phyloP scores from a whole-genome alignment of 2,888 invertebrate genomes.

The Drosophila formosana region DNA sequence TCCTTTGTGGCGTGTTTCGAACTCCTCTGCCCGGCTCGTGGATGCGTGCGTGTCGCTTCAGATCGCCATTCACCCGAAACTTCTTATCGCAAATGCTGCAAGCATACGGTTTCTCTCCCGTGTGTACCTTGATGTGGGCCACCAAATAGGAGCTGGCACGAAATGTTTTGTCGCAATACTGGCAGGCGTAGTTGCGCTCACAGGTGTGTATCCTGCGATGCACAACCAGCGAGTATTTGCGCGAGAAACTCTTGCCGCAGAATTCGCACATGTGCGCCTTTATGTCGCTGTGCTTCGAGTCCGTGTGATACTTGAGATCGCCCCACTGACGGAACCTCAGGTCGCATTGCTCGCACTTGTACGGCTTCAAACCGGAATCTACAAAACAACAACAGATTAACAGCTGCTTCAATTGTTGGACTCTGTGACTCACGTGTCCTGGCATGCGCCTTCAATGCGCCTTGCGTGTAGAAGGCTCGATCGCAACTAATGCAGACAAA shows the following conservation, averaged over 20 bases:
- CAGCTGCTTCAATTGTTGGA: too few relatives aligned
- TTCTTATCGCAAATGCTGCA: constrained; percentile 92
- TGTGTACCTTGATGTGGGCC: constrained; percentile 93
- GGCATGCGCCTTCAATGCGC: constrained; percentile 93
- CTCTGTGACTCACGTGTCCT: constrained; percentile 86
- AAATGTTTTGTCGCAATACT: constrained; percentile 93
- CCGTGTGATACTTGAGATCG: constrained; percentile 94
- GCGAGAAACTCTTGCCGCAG: constrained; percentile 94
- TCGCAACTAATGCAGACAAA: constrained; percentile 92
- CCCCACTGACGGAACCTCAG: constrained; percentile 94
- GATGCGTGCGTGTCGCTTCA: constrained; percentile 91
- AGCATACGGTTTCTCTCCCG: constrained; percentile 92
- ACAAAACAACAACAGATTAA: not conserved
- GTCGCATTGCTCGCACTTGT: constrained; percentile 91
- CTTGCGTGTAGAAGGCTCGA: constrained; percentile 93
- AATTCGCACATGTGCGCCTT: constrained; percentile 95
- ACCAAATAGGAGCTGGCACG: constrained; percentile 94
- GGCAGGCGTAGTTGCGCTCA: constrained; percentile 94
- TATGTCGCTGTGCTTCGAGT: constrained; percentile 92
- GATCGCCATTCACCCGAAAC: constrained; percentile 93
- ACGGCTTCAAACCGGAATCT: constrained; percentile 93
- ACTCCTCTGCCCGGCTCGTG: constrained; percentile 86
- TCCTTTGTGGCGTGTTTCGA: constrained; percentile 67
- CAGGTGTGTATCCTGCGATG: constrained; percentile 95
- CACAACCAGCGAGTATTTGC: constrained; percentile 93